Evolutionary conservation across 2,888 invertebrate species (phyloP).

Genomic region (Holacanthella duospinosa): DNA sequence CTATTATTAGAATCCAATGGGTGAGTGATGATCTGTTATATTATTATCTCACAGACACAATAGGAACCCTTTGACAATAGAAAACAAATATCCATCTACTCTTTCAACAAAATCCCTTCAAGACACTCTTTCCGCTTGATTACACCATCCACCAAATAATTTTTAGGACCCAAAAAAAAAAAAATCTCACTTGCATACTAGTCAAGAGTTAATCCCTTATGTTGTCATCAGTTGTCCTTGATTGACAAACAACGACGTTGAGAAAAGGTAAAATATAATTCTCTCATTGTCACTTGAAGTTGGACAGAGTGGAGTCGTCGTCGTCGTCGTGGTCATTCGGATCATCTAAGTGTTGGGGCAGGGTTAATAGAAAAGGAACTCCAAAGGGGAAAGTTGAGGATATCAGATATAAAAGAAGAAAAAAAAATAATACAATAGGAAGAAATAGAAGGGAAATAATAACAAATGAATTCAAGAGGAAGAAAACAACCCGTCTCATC

Average conservation of each 20-base stretch:
- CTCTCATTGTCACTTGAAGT: background rate
- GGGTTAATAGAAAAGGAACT: background rate
- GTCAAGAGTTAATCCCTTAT: background rate
- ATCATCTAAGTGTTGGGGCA: background rate
- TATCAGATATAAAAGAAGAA: background rate
- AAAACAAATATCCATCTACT: background rate
- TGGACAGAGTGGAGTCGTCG: conserved; percentile 8
- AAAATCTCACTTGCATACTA: background rate
- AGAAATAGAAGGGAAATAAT: too few relatives aligned
- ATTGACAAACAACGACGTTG: background rate
- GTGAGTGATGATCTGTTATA: background rate
- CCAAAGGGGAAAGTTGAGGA: background rate
- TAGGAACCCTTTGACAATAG: background rate
- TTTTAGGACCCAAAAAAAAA: background rate
- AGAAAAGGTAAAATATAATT: conserved; percentile 1
- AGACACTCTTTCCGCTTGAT: conserved; percentile 4
- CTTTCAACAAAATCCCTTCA: conserved; percentile 1
- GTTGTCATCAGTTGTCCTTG: background rate
- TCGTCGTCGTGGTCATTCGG: too few relatives aligned
- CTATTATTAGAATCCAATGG: background rate
- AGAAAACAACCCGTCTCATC: conserved; percentile 22
- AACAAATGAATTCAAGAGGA: background rate
- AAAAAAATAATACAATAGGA: background rate
- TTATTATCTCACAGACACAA: too few relatives aligned
- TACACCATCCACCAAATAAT: background rate